Evolutionary conservation across 92 coral and sea anemone species (phyloP).

Genomic region (Phymanthus crucifer): DNA sequence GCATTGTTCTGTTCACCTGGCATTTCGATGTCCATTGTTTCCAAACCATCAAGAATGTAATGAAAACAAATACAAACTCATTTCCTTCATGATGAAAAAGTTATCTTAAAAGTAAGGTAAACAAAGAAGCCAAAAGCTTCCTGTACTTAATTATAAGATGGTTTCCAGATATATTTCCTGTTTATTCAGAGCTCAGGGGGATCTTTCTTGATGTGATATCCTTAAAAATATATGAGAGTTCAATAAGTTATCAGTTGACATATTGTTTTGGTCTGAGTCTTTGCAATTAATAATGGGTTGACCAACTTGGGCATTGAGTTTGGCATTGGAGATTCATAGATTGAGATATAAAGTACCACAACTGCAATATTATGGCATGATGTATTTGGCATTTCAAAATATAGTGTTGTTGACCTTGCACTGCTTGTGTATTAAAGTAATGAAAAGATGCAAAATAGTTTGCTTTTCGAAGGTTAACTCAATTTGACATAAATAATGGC

Average conservation of each 20-base stretch:
- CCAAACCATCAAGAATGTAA: neutral
- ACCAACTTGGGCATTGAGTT: neutral
- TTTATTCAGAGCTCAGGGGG: neutral
- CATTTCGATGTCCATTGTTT: neutral
- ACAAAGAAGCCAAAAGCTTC: neutral
- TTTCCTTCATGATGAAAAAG: neutral
- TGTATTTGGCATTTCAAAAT: neutral
- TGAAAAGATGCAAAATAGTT: too few species aligned
- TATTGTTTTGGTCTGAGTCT: neutral
- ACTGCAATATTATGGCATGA: neutral
- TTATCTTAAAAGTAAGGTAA: neutral
- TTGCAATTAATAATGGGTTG: conserved; percentile 1
- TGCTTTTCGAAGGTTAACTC: too few species aligned
- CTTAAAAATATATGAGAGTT: neutral
- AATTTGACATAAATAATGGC: too few species aligned
- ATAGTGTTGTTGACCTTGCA: neutral
- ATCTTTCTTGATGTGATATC: neutral
- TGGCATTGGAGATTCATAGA: neutral
- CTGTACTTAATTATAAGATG: neutral
- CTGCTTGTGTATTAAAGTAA: too few species aligned
- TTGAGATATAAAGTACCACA: neutral
- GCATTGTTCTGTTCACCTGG: neutral
- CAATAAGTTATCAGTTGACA: neutral
- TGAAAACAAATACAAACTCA: neutral
- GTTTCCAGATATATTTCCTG: neutral